These are phyloP conservation scores for Falco naumanni DNA, from an alignment of 2,797 vertebrate species.

Conservation along the genomic window DNA sequence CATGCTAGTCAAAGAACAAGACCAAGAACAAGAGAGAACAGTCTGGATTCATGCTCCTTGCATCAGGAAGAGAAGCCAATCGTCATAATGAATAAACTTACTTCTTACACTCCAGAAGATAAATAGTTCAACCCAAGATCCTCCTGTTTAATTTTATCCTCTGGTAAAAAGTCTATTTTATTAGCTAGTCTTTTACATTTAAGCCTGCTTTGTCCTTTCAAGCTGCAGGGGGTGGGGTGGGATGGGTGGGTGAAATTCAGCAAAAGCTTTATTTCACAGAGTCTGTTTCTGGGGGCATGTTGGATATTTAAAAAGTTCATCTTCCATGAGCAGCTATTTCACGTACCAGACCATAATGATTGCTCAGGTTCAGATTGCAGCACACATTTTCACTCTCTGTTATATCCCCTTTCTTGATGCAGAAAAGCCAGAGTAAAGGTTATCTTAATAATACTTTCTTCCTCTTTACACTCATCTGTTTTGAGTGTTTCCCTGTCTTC, in stretches of 20 bases:
- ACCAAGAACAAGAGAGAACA: neutral
- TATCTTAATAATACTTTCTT: neutral
- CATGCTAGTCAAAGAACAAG: conserved; percentile 36
- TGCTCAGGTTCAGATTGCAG: neutral
- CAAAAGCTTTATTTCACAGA: conserved; percentile 1
- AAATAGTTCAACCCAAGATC: neutral
- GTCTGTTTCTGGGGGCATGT: conserved; percentile 17
- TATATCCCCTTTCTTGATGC: neutral
- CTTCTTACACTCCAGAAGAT: neutral
- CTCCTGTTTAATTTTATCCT: neutral
- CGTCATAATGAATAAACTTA: neutral
- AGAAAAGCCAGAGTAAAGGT: neutral
- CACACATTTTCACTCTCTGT: neutral
- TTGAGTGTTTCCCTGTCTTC: neutral
- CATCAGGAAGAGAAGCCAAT: neutral
- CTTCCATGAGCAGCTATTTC: neutral
- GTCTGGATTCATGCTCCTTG: neutral
- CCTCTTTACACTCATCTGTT: neutral
- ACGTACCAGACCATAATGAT: neutral
- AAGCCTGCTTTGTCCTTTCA: neutral
- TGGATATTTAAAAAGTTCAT: conserved; percentile 27
- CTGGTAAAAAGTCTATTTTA: conserved; percentile 19
- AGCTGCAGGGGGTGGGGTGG: neutral
- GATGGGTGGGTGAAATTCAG: neutral
- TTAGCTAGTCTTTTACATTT: neutral